Evolutionary conservation across 2,113 vertebrate species (phyloP), one percentile per base, ranked within the genome.

Genomic region (Percopsis transmontana): DNA sequence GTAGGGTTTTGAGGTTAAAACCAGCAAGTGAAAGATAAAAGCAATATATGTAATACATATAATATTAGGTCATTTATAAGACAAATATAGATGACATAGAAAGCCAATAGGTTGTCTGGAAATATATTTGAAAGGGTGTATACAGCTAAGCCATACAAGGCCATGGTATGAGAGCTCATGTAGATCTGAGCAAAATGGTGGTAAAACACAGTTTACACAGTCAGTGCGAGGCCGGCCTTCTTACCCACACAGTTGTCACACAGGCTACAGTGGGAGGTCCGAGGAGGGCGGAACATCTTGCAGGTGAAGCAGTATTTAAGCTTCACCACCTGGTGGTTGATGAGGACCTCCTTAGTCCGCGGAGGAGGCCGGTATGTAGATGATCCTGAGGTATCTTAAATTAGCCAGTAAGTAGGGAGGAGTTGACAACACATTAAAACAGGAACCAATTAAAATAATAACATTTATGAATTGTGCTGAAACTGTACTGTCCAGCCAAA

Each of bases 291-390:
- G 85, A 99, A 97, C 93, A 97, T 98, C 81, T 97, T 97, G 90
- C 97, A 99, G 55, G 96, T 99, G 86, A 98, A 98, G 91, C 97
- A 99, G 90, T 97, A 99, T 84, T 98, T 98, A 62, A 99, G 91
- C 71, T 96, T 97, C 70, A 99, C 96, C 91, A 95, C 90, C 62
- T 97, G 93, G 75, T 95, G 93, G 44, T 97, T 97, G 82, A 98
- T 96, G 64, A 95, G 87, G 88, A 99, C 94, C 79, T 99, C 97
- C 89, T 93, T 94, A 2, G 96, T 98, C 24, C 96, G 93, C 2
- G 97, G 96, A 0, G 97, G 96, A 0, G 95, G 95, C 1, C 95
- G 94, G 77, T 97, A 97, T 0, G 93, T 93, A 11, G 94, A 96
- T n/a, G 93, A 95, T 41, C 96, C 95, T 73, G 94, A 93, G 85